A percentile compares a stretch with the other conserved stretches of the same genome.
Conservation (phyloP, 2,113 vertebrate species). For the Myiopsitta monachus region DNA sequence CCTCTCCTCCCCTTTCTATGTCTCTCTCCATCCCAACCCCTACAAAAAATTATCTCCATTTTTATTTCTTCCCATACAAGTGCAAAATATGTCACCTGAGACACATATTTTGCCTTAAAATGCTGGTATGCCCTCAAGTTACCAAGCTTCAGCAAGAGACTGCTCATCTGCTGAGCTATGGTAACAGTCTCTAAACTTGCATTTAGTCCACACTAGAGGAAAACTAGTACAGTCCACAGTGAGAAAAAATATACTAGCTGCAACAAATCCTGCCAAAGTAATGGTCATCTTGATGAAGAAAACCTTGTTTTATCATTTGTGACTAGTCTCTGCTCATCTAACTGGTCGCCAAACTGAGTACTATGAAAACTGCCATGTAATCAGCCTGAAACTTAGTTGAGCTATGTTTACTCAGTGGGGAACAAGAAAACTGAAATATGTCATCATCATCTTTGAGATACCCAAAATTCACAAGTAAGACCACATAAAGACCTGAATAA, state of each 20-base stretch:
- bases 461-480: neutral
- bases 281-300: neutral
- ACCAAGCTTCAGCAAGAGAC: neutral
- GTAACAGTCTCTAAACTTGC: neutral
- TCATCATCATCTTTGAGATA: neutral
- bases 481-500: neutral
- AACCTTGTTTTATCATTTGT: neutral
- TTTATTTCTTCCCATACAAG: neutral
- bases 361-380: conserved; percentile 7
- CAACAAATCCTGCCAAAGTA: neutral
- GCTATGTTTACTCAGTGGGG: neutral
- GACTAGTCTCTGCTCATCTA: neutral
- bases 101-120: neutral
- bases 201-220: neutral
- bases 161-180: neutral
- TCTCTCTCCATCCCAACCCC: neutral
- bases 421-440: neutral
- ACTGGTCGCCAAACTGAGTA: neutral
- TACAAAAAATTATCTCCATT: neutral
- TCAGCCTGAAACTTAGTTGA: neutral
- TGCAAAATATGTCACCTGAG: neutral
- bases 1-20: neutral
- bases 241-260: neutral
- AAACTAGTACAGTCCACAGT: neutral
- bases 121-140: neutral